phyloP scores from a whole-genome alignment of 2,888 invertebrate genomes.

The Brachycybe producta region DNA sequence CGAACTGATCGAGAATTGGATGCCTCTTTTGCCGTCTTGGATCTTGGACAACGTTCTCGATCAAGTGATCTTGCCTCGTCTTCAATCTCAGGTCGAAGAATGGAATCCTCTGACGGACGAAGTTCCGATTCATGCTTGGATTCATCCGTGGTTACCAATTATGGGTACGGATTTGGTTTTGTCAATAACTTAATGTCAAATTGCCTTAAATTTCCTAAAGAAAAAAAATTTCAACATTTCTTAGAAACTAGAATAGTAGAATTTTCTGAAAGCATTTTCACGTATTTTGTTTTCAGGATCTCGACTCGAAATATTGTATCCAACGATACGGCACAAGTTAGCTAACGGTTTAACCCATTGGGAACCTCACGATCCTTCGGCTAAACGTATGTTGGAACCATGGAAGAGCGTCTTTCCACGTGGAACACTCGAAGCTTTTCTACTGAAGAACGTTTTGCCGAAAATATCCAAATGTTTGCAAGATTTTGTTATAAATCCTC shows the following conservation, averaged over 20 bases:
- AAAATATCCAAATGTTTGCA: slow-evolving; percentile 58
- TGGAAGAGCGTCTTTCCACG: slow-evolving; percentile 70
- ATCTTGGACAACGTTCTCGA: slow-evolving; percentile 68
- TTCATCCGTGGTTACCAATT: slow-evolving; percentile 87
- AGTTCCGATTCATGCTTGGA: slow-evolving; percentile 91
- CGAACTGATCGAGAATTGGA: slow-evolving; percentile 66
- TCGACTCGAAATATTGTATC: slow-evolving; percentile 52
- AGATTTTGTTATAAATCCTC: slow-evolving; percentile 55
- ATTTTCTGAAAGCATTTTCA: too few species aligned
- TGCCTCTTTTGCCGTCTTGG: slow-evolving; percentile 65
- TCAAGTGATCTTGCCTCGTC: slow-evolving; percentile 57
- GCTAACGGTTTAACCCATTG: slow-evolving; percentile 78
- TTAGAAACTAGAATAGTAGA: too few species aligned
- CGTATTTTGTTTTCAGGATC: slow-evolving; percentile 26
- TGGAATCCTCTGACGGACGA: slow-evolving; percentile 96
- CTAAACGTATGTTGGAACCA: slow-evolving; percentile 76
- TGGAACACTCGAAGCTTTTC: slow-evolving; percentile 62
- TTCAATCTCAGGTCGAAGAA: slow-evolving; percentile 55
- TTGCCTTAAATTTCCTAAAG: neutral
- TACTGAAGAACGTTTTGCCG: slow-evolving; percentile 75
- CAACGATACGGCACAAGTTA: slow-evolving; percentile 80
- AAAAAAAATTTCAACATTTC: too few species aligned
- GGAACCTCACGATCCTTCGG: slow-evolving; percentile 91
- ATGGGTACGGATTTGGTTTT: slow-evolving; percentile 44
- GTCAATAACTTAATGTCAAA: neutral